Conservation (phyloP, 1,140 invertebrate genomes). For the Lanistes nyassanus region DNA sequence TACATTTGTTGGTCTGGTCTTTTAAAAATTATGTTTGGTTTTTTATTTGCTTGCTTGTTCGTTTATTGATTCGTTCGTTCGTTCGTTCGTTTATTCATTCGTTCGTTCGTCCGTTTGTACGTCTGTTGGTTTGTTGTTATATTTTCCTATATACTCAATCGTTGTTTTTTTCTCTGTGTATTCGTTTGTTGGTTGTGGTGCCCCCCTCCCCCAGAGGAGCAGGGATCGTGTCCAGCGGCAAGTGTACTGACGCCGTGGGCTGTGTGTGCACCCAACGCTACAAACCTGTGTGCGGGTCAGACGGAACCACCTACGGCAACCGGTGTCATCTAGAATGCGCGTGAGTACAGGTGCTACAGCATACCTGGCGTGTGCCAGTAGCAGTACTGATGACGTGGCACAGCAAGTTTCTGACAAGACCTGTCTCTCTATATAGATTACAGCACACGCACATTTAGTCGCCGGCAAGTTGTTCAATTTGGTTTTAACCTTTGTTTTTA, state of each 20-base stretch:
- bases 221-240: not conserved
- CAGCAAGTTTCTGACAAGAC: not conserved
- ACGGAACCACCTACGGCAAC: conserved; percentile 35
- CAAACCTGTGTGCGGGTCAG: conserved; percentile 40
- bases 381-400: not conserved
- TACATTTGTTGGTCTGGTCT: no score
- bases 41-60: no score
- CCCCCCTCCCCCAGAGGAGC: not conserved
- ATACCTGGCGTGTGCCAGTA: not conserved
- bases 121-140: no score
- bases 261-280: conserved; percentile 26
- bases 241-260: conserved; percentile 1
- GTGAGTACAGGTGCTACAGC: conserved; percentile 29
- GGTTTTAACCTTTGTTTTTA: not conserved
- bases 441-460: no score
- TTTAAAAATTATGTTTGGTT: no score
- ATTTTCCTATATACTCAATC: no score
- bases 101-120: no score
- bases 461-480: not conserved
- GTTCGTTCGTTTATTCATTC: no score
- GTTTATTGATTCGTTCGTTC: no score
- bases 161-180: no score
- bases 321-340: conserved; percentile 27
- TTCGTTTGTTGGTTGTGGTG: no score
- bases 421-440: no score